phyloP scores from a whole-genome alignment of 2,113 vertebrate species.

The Girardinichthys multiradiatus region DNA sequence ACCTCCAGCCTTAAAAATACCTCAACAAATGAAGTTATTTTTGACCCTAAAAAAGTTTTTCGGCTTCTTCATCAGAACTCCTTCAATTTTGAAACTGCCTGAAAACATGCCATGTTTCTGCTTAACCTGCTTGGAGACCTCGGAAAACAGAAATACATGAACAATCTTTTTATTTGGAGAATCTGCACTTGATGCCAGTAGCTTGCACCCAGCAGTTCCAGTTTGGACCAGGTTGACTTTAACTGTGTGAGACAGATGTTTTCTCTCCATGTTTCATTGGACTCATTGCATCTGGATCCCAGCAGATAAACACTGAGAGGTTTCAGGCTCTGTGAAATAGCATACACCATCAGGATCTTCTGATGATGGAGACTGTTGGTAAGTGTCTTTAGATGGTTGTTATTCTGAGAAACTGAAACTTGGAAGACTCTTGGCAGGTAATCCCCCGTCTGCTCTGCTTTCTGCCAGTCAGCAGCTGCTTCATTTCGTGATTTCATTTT shows the following conservation, averaged over 20 bases:
- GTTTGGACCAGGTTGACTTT: background rate
- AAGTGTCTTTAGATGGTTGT: background rate
- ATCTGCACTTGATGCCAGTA: background rate
- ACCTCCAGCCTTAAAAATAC: background rate
- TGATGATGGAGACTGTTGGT: background rate
- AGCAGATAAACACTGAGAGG: too few relatives aligned
- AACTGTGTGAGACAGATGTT: too few relatives aligned
- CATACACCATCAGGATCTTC: background rate
- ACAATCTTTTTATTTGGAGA: too few relatives aligned
- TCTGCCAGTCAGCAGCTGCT: background rate
- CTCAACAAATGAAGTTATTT: slow-evolving; percentile 25
- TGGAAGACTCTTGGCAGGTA: background rate
- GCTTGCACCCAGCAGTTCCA: too few relatives aligned
- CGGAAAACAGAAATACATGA: too few relatives aligned
- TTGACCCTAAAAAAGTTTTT: background rate
- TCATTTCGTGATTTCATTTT: background rate
- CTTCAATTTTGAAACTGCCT: too few relatives aligned
- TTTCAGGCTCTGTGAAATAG: background rate
- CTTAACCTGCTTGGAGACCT: background rate
- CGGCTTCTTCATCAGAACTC: background rate
- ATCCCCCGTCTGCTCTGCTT: background rate
- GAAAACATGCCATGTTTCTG: background rate
- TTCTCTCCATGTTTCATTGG: too few relatives aligned
- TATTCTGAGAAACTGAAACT: background rate
- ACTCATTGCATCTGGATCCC: background rate